phyloP scores from a whole-genome alignment of 2,113 vertebrate genomes.

The Mus pahari region DNA sequence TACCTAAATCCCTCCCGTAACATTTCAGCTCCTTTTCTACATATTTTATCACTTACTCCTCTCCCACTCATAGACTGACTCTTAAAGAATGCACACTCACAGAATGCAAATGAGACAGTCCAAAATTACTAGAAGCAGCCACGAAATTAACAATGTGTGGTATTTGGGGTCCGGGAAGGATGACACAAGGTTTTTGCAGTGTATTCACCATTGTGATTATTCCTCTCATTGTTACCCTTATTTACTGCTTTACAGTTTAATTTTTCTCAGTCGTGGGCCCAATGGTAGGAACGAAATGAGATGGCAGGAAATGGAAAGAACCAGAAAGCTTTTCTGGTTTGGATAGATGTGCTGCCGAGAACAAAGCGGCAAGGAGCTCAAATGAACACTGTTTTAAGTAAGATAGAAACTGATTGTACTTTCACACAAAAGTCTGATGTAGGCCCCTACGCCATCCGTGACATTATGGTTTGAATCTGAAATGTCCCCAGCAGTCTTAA shows the following conservation, averaged over 20 bases:
- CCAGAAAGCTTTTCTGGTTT: not conserved
- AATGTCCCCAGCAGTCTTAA: not conserved
- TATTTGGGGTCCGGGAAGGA: slow-evolving; percentile 39
- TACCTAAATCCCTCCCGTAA: slow-evolving; percentile 27
- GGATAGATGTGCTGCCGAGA: not conserved
- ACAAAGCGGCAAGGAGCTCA: not conserved
- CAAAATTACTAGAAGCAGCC: slow-evolving; percentile 67
- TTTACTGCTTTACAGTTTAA: not conserved
- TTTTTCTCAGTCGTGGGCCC: slow-evolving; percentile 34
- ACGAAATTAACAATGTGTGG: slow-evolving; percentile 64
- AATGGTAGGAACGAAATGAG: not conserved
- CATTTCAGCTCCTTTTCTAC: slow-evolving; percentile 52
- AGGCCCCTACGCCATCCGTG: not conserved
- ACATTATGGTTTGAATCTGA: not conserved
- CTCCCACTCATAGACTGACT: slow-evolving; percentile 60
- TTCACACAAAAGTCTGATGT: not conserved
- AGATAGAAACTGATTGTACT: not conserved
- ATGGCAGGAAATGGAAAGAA: not conserved
- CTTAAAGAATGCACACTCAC: slow-evolving; percentile 55
- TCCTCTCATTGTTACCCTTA: slow-evolving; percentile 28
- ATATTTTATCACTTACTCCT: slow-evolving; percentile 57
- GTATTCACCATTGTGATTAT: not conserved
- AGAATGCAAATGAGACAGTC: slow-evolving; percentile 71
- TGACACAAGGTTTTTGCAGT: not conserved
- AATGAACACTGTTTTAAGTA: not conserved